Base-by-base conservation (phyloP, 2,797 vertebrate species). In the Schizothorax lantsangensis region DNA sequence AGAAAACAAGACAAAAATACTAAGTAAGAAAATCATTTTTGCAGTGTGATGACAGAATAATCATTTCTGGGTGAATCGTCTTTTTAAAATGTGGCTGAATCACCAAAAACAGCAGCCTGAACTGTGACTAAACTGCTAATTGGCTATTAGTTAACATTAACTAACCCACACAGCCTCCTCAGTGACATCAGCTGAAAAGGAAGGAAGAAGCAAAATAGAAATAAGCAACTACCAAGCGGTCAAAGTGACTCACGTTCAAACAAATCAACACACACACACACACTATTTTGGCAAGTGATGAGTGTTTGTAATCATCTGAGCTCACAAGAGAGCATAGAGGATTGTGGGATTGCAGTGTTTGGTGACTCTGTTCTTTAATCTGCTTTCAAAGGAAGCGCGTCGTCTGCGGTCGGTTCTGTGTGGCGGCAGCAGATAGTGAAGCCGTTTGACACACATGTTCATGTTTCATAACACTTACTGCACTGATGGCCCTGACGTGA, bases 401-500 rank as follows among this genome's bases (percentile, higher is more conserved):
- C 5, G 17, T 36, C n/a, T 33, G 40, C 8, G 17, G 23, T 64
- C 38, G 1, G 49, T 36, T 36, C 64, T 68, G 64, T 68, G 64
- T 36, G 64, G 30, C 6, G 6, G 64, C 15, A 68, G 64, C 15
- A 19, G 64, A 68, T 68, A 66, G 64, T 15, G 64, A 68, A 36
- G 14, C 30, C 14, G 14, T 66, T 15, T 66, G 14, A 36, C 64
- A 36, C 64, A 36, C 33, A 0, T 3, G 15, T 66, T 66, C 26
- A 33, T 0, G 15, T 17, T 30, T 66, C 64, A 33, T 66, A 15
- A 72, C 54, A 97, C 98, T 97, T 95, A 99, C 98, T 95, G 90
- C 98, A 99, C 17, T 97, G 96, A 92, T 98, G 97, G 92, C 97
- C 97, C 93, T 98, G 95, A 87, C 99, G 96, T 62, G 95, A 96